Conservation (phyloP, 2,888 invertebrate species). For the Parnassius orleans region DNA sequence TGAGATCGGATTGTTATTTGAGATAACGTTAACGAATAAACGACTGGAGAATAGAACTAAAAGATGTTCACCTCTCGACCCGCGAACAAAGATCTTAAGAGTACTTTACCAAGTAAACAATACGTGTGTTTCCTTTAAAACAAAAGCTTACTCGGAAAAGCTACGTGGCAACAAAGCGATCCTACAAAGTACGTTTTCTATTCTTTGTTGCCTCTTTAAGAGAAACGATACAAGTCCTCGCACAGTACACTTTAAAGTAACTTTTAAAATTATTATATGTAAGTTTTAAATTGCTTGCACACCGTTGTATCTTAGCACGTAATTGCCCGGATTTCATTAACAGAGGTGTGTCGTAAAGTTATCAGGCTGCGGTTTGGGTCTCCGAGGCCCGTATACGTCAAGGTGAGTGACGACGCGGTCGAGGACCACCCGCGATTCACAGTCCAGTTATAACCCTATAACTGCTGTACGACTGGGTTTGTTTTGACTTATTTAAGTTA, state of each 20-base stretch:
- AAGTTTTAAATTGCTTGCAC: slow-evolving; percentile 5
- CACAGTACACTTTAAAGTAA: neutral
- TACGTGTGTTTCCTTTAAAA: slow-evolving; percentile 2
- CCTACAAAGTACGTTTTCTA: slow-evolving; percentile 15
- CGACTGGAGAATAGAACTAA: slow-evolving; percentile 1
- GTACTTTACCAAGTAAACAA: slow-evolving; percentile 7
- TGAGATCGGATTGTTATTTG: neutral
- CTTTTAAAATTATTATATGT: neutral
- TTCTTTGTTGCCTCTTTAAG: slow-evolving; percentile 8
- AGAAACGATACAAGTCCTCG: neutral
- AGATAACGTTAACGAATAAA: slow-evolving; percentile 10
- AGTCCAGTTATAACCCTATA: neutral
- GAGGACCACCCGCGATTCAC: neutral
- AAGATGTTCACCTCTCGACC: slow-evolving; percentile 2
- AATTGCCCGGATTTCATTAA: slow-evolving; percentile 26
- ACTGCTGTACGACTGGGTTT: neutral
- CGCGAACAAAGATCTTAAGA: slow-evolving; percentile 13
- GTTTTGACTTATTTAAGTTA: neutral
- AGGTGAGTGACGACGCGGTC: slow-evolving; percentile 14
- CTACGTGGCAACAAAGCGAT: slow-evolving; percentile 9
- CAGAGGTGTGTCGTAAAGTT: slow-evolving; percentile 15
- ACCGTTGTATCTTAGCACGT: slow-evolving; percentile 4
- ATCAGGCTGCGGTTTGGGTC: slow-evolving; percentile 6
- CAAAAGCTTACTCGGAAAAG: neutral
- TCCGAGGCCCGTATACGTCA: slow-evolving; percentile 21